Conservation (phyloP, 1,140 invertebrate species). For the Frieseomelitta varia region DNA sequence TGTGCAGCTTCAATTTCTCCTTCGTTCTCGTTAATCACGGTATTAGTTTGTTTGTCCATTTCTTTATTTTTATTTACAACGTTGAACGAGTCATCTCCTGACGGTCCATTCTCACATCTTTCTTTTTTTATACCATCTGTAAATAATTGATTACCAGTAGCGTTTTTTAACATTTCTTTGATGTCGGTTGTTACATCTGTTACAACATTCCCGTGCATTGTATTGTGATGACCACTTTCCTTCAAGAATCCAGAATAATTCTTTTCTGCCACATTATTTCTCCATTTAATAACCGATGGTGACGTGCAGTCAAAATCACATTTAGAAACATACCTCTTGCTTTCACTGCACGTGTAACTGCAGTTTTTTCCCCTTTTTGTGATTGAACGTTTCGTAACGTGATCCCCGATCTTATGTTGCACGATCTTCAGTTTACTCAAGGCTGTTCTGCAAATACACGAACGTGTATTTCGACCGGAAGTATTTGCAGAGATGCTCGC, state of each 20-base stretch:
- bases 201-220: not conserved
- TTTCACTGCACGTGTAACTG: not conserved
- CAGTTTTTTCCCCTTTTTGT: not conserved
- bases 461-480: not conserved
- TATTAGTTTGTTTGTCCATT: not conserved
- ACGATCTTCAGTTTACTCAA: not conserved
- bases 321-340: not conserved
- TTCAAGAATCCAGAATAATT: not conserved
- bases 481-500: no score
- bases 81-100: no score
- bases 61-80: not conserved
- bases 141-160: not conserved
- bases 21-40: not conserved
- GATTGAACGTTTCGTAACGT: not conserved
- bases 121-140: not conserved
- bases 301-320: not conserved
- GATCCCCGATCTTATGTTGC: not conserved
- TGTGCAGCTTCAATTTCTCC: not conserved
- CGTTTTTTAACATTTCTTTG: not conserved
- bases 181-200: not conserved
- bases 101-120: not conserved
- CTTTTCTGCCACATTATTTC: not conserved
- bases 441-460: not conserved
- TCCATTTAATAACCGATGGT: not conserved
- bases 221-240: not conserved